Percentiles rank a stretch among this genome's conserved stretches.
Conservation (phyloP, 2,888 invertebrate genomes). For the Cryptosula pallasiana region DNA sequence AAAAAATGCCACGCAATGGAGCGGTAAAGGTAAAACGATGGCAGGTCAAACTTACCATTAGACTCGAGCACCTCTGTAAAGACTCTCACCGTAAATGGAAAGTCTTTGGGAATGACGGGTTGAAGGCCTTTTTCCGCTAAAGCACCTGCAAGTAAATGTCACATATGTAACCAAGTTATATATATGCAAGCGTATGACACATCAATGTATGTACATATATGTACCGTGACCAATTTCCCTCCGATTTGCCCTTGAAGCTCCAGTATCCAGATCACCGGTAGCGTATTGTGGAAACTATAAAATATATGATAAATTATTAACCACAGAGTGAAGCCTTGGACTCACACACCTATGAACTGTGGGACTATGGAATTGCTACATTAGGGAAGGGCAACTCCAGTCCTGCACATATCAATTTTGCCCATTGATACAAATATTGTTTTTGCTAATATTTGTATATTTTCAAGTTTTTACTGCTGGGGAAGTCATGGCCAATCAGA, state of each 20-base stretch:
- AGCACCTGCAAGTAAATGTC: slow-evolving; percentile 59
- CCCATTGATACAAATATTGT: too few species aligned
- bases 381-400: too few species aligned
- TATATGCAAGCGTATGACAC: too few species aligned
- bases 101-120: slow-evolving; percentile 76
- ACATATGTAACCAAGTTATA: too few species aligned
- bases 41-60: slow-evolving; percentile 66
- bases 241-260: slow-evolving; percentile 64
- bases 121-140: slow-evolving; percentile 84
- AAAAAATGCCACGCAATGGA: too few species aligned
- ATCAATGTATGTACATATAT: too few species aligned
- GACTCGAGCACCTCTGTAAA: slow-evolving; percentile 79
- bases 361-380: too few species aligned
- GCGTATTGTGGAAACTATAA: slow-evolving; percentile 85
- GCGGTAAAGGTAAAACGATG: too few species aligned
- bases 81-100: slow-evolving; percentile 82
- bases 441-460: too few species aligned
- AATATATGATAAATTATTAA: background rate
- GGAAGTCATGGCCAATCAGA: too few species aligned
- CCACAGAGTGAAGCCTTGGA: background rate
- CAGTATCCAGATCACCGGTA: slow-evolving; percentile 76
- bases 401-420: too few species aligned
- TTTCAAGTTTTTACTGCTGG: too few species aligned
- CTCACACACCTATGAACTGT: background rate
- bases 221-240: slow-evolving; percentile 86